Conservation (phyloP, 2,113 vertebrate genomes). For the Murina feae region DNA sequence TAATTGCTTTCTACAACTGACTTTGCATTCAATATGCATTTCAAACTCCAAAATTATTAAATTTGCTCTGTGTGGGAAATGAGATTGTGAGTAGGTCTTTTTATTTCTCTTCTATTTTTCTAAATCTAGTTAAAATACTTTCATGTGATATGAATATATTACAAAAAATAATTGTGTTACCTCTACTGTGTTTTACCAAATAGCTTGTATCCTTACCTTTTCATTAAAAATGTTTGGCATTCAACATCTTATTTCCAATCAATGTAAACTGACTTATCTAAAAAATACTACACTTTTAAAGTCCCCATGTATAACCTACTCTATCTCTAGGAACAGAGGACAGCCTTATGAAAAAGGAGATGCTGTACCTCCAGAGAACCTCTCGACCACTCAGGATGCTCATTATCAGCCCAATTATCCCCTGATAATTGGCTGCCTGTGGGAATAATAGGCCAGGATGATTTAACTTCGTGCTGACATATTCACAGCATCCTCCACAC, state of each 20-base stretch:
- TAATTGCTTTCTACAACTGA: not conserved
- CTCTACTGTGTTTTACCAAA: not conserved
- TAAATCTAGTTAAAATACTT: slow-evolving; percentile 26
- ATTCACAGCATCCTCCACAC: slow-evolving; percentile 45
- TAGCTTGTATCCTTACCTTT: not conserved
- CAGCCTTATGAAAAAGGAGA: not conserved
- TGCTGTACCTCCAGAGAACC: slow-evolving; percentile 17
- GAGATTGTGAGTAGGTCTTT: not conserved
- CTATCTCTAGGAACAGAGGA: not conserved
- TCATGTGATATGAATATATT: not conserved
- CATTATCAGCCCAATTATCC: slow-evolving; percentile 63
- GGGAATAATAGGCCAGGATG: slow-evolving; percentile 57
- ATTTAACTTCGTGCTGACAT: slow-evolving; percentile 31
- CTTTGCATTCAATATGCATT: slow-evolving; percentile 1
- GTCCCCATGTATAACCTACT: not conserved
- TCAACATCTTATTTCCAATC: not conserved
- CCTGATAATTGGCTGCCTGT: slow-evolving; percentile 62
- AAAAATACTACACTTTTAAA: slow-evolving; percentile 22
- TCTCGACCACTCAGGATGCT: slow-evolving; percentile 55
- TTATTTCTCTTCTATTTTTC: slow-evolving; percentile 3
- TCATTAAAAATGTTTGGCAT: slow-evolving; percentile 29
- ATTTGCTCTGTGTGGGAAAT: not conserved
- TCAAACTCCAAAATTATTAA: slow-evolving; percentile 35
- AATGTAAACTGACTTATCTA: not conserved
- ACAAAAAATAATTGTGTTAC: not conserved